Evolutionary conservation across 2,888 invertebrate genomes (phyloP), one percentile per base, ranked within the genome.

Genomic region (Drosophila mulleri): DNA sequence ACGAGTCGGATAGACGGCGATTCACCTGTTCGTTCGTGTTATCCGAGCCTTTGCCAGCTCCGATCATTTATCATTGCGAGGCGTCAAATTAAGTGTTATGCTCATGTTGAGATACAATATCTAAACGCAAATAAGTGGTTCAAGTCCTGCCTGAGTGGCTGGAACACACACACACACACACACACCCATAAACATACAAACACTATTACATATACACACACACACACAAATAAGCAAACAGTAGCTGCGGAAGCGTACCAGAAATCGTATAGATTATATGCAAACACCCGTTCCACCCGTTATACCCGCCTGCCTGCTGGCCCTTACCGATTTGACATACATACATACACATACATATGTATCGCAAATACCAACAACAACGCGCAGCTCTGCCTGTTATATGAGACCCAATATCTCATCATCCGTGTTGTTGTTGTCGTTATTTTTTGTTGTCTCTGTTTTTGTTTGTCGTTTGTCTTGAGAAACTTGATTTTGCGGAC

Each of bases 11-110:
- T 18, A 14, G 56, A 8, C 8, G 32, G 32, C 2, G 14, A 32
- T 57, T 41, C 75, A 75, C 83, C 88, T 85, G 85, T 66, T 78
- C 57, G 37, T n/a, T 42, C 29, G 29, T 8, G 83, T 47, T 58
- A 75, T 70, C 73, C 62, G 77, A 59, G 75, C 67, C 61, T 48
- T 58, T 56, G 70, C 18, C 57, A 37, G 45, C 37, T n/a, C 18
- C 20, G 53, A 80, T 73, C 78, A 76, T 78, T 80, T 73, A 73
- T 78, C 78, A 80, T 76, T 70, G 58, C 73, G 44, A 66, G 73
- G 80, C 63, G 77, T 80, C 78, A 76, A 76, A 80, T 80, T 76
- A 80, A 65, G 73, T 80, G 76, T 67, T 59, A 47, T 77, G 56
- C 58, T 66, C 58, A 66, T 66, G 63, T 75, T 70, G 70, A 74